These are phyloP conservation scores for Pyrochroa serraticornis DNA, from an alignment of 2,888 invertebrate genomes.

Conservation along the genomic window DNA sequence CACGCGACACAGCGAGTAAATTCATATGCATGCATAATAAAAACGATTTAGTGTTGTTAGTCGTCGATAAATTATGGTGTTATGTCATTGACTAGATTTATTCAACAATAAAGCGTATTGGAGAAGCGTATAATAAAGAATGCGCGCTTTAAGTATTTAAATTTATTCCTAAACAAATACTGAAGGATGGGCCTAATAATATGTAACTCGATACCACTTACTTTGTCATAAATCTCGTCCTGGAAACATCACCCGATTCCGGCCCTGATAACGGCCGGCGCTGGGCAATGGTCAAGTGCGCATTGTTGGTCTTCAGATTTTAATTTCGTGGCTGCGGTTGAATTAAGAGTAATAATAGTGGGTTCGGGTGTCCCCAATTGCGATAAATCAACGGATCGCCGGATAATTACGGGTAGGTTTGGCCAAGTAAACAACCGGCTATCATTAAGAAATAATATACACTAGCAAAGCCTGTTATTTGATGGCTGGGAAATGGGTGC, in stretches of 20 bases:
- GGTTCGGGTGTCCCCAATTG: slow-evolving; percentile 17
- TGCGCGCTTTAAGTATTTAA: slow-evolving; percentile 31
- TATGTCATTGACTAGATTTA: slow-evolving; percentile 32
- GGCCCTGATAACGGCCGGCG: slow-evolving; percentile 9
- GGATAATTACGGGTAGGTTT: slow-evolving; percentile 26
- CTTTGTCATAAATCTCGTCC: slow-evolving; percentile 40
- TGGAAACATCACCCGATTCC: slow-evolving; percentile 33
- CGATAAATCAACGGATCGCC: slow-evolving; percentile 25
- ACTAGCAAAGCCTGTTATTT: slow-evolving; percentile 29
- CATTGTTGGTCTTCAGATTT: no score
- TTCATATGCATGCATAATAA: slow-evolving; percentile 29
- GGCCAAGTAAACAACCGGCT: slow-evolving; percentile 16
- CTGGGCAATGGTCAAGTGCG: no score
- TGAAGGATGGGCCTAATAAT: slow-evolving; percentile 40
- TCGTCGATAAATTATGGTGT: slow-evolving; percentile 28
- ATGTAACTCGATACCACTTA: slow-evolving; percentile 42
- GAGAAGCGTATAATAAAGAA: slow-evolving; percentile 25
- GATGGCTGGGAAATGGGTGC: slow-evolving; percentile 23
- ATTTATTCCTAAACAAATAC: slow-evolving; percentile 40
- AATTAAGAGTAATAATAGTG: slow-evolving; percentile 2
- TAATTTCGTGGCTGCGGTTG: background rate
- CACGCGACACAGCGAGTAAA: slow-evolving; percentile 25
- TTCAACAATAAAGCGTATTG: slow-evolving; percentile 30
- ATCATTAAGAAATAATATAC: slow-evolving; percentile 32
- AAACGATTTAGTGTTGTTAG: slow-evolving; percentile 31